Evolutionary conservation across 2,888 invertebrate genomes (phyloP), one percentile per base, ranked within the genome.

Genomic region (Anarsia innoxiella): DNA sequence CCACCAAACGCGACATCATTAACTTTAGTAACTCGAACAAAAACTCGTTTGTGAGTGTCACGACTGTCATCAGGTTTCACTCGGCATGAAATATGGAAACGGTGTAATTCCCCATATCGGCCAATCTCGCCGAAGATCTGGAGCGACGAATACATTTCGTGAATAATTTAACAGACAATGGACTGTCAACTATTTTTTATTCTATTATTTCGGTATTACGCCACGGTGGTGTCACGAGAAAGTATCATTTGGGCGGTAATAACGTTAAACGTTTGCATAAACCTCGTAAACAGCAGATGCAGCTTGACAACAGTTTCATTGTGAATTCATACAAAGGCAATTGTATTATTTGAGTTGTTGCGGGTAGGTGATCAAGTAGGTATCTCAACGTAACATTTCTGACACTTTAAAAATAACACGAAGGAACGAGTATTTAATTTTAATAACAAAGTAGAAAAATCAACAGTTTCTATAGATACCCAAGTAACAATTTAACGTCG

Each of bases 131-230:
- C 58, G 51, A 61, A 71, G 69, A 78, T 79, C 70, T 74, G 58
- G 71, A 73, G 72, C 73, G 73, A 56, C 70, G 71, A 75, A 73
- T 71, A 66, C 62, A 70, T 72, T 75, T 74, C 75, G 77, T 83
- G 77, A 75, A 80, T 78, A 80, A 80, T 82, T 80, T 76, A 74
- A 68, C 67, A 72, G 60, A 78, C 76, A 75, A 77, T 76, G 70
- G 70, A 51, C 69, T 74, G 75, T 61, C 74, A 76, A 73, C 66
- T 69, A 60, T 66, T 70, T 66, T 70, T 65, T 71, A 65, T 68
- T 68, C 57, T 63, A 65, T 68, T 65, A 59, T 63, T 58, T 56
- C 49, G 48, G 55, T 57, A 51, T 52, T 53, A 37, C 37, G 51
- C 49, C 50, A 47, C 56, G 54, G 52, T n/a, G n/a, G n/a, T 53